Percentiles rank a stretch among this genome's conserved stretches.
phyloP scores from a whole-genome alignment of 2,113 vertebrate genomes.

The Ailurus styani region DNA sequence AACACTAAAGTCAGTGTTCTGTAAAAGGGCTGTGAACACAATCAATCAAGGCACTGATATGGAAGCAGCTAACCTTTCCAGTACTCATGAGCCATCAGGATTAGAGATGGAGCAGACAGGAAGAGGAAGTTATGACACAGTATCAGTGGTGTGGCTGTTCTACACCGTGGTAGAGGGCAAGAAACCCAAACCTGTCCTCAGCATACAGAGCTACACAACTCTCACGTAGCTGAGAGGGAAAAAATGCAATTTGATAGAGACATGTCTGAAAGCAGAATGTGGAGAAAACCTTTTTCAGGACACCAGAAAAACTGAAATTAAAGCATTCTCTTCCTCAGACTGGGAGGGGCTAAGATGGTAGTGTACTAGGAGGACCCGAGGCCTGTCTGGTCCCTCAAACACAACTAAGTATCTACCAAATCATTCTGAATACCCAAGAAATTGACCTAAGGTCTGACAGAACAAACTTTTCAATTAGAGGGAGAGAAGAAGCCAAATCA shows the following conservation, averaged over 20 bases:
- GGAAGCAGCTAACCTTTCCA: not conserved
- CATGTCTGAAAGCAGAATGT: not conserved
- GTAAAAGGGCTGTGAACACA: not conserved
- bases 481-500: not conserved
- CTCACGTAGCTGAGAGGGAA: not conserved
- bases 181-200: not conserved
- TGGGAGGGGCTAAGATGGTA: not conserved
- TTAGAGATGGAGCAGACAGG: not conserved
- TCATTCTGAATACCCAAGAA: not conserved
- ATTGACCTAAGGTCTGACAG: not conserved
- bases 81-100: not conserved
- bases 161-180: not conserved
- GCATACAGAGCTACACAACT: not conserved
- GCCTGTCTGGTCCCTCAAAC: not conserved
- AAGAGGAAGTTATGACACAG: not conserved
- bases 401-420: not conserved
- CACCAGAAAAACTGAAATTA: not conserved
- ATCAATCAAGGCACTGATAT: not conserved
- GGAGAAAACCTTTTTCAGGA: not conserved
- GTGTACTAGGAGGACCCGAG: not conserved
- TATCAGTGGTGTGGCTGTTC: not conserved
- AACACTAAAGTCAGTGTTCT: not conserved
- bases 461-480: not conserved
- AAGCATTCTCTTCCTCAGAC: not conserved
- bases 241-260: not conserved